Evolutionary conservation across 2,888 invertebrate genomes (phyloP), one percentile per base, ranked within the genome.

Genomic region (Leptinotarsa haldemani): DNA sequence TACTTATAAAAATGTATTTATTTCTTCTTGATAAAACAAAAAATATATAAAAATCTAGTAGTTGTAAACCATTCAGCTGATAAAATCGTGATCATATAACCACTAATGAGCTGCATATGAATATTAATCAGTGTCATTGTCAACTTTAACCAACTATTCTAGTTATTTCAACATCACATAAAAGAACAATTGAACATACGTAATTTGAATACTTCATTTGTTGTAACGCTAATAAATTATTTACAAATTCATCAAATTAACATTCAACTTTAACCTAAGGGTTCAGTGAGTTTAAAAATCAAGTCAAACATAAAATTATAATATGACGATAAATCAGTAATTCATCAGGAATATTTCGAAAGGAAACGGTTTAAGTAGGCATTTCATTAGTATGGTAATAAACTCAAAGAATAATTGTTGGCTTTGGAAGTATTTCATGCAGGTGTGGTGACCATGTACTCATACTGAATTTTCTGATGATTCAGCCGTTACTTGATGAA

Each of bases 271-370:
- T n/a, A 3, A n/a, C 61, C 20, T 13, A n/a, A 61, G 18, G 61
- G 61, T 61, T 61, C 16, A 18, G 40, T 2, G 40, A 16, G 20
- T 61, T 3, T 30, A 40, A 40, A 61, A 61, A 25, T 30, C 30
- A 40, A 61, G 13, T n/a, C 30, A 18, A 40, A 40, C 40, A 61
- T 15, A 30, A 7, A 61, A 68, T 68, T 68, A 56, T 46, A 58
- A 68, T 68, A 46, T 53, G 68, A 40, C 47, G 15, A 56, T 68
- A 68, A 68, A 58, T 68, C 68, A 56, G 56, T 56, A 46, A 58
- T 56, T 61, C 58, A 22, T 58, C 30, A n/a, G 56, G 22, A 22
- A 18, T 56, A 22, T 56, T 56, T 56, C 5, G 2, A 61, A 16
- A 61, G 61, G 18, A 61, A 16, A 16, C 4, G 7, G 61, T 40